Evolutionary conservation across 1,140 invertebrate species (phyloP), one percentile per base, ranked within the genome.

Genomic region (Holotrichia oblita): DNA sequence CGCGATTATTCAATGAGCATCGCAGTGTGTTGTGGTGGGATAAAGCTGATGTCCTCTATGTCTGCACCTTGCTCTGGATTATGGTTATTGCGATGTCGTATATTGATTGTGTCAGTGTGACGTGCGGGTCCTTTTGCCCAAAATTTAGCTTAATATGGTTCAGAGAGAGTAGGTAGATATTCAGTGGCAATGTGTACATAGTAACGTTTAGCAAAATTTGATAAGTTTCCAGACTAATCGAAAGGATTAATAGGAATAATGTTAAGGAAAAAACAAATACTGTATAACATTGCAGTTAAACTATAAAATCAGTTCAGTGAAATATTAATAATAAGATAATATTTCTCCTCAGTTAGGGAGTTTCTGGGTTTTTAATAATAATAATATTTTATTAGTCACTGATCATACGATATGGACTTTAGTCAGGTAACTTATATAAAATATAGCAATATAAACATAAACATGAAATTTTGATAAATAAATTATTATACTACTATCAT

Each of bases 1-100:
- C 78, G 78, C 72, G 79, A 80, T 80, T 80, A 80, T 80, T 80
- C 77, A 80, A 80, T 78, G 79, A 80, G 79, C 48, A 75, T 74
- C 69, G 77, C 72, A 76, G 55, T 48, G 77, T 72, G 77, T 61
- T 76, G 74, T 44, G 73, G 40, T 72, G 79, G 79, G 77, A 77
- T 78, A 80, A 77, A 80, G 79, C 79, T 77, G 79, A 76, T 80
- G 79, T 78, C 64, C 69, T 77, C 44, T 69, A 17, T 41, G 55
- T 41, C 59, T 17, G 14, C 55, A 69, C 76, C 76, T 77, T 77
- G 76, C 76, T 69, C 59, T 76, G 75, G 75, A 76, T 76, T 76
- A 76, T 55, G 75, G 75, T 76, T 76, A 76, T 76, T 76, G 44
- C 75, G 22, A 48, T 76, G 41, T 42, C 41, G 75, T 76, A 76